A percentile compares a stretch with the other conserved stretches of the same genome.
Evolutionary conservation across 2,888 invertebrate species (phyloP).

Genomic region (Platycheirus albimanus): DNA sequence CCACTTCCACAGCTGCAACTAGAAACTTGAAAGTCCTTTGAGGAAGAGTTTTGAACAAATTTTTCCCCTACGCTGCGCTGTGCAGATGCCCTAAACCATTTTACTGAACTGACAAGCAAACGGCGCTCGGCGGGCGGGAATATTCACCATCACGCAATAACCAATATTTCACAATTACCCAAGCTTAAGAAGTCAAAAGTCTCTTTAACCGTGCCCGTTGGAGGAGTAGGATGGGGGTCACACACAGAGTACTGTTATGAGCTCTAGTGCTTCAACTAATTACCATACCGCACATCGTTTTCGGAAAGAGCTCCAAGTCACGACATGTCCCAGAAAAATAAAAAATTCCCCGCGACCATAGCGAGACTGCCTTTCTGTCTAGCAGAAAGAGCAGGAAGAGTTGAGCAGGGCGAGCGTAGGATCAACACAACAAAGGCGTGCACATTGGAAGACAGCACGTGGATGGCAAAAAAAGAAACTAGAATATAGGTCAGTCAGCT

Average conservation of each 20-base stretch:
- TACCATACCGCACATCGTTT: constrained; percentile 58
- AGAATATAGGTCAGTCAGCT: constrained; percentile 56
- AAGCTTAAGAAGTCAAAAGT: constrained; percentile 71
- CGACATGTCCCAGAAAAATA: constrained; percentile 9
- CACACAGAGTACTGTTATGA: constrained; percentile 22
- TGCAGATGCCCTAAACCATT: constrained; percentile 16
- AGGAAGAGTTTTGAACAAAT: not conserved
- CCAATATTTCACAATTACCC: constrained; percentile 64
- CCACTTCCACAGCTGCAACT: not conserved
- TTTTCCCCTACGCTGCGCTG: not conserved
- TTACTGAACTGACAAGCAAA: not conserved
- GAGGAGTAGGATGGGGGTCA: too few species aligned
- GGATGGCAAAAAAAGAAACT: too few species aligned
- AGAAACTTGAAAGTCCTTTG: not conserved
- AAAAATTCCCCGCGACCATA: not conserved
- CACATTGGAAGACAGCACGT: constrained; percentile 25
- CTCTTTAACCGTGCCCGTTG: constrained; percentile 42
- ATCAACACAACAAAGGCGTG: constrained; percentile 24
- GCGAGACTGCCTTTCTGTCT: constrained; percentile 34
- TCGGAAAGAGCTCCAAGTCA: constrained; percentile 50
- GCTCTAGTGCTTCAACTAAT: constrained; percentile 55
- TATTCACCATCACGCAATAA: constrained; percentile 51
- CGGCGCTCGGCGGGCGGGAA: not conserved
- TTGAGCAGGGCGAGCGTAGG: too few species aligned
- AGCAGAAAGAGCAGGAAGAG: too few species aligned